phyloP scores from a whole-genome alignment of 92 coral and sea anemone species.

The Palythoa caribaeorum region DNA sequence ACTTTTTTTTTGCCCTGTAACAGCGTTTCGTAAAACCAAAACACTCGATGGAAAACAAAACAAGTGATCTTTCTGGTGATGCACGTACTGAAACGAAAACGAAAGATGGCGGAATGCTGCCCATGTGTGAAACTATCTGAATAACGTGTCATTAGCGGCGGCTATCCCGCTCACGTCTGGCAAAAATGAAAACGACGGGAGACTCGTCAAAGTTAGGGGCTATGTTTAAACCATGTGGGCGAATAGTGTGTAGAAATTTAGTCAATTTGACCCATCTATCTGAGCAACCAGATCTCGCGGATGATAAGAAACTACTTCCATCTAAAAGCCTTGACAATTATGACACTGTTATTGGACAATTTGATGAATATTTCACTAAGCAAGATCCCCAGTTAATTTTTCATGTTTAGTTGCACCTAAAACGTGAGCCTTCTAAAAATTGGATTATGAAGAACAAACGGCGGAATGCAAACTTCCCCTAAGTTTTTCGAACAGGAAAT shows the following conservation, averaged over 20 bases:
- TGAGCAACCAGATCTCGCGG: constrained; percentile 50
- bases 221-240: constrained; percentile 37
- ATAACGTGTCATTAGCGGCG: constrained; percentile 5
- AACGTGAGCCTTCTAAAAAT: neutral
- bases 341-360: constrained; percentile 32
- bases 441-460: neutral
- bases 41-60: neutral
- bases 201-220: constrained; percentile 21
- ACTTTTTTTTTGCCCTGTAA: neutral
- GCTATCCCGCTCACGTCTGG: neutral
- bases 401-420: constrained; percentile 1
- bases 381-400: constrained; percentile 15
- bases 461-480: neutral
- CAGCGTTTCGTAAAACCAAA: neutral
- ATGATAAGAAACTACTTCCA: constrained; percentile 40
- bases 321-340: neutral
- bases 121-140: neutral
- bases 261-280: constrained; percentile 40
- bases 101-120: constrained; percentile 4
- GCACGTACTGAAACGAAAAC: neutral
- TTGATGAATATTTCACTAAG: constrained; percentile 20
- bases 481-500: neutral
- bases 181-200: constrained; percentile 25
- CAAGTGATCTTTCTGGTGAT: neutral
- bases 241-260: constrained; percentile 57